Percentiles rank a stretch among this genome's conserved stretches.
phyloP scores from a whole-genome alignment of 2,797 vertebrate genomes.

The Siniperca scherzeri region DNA sequence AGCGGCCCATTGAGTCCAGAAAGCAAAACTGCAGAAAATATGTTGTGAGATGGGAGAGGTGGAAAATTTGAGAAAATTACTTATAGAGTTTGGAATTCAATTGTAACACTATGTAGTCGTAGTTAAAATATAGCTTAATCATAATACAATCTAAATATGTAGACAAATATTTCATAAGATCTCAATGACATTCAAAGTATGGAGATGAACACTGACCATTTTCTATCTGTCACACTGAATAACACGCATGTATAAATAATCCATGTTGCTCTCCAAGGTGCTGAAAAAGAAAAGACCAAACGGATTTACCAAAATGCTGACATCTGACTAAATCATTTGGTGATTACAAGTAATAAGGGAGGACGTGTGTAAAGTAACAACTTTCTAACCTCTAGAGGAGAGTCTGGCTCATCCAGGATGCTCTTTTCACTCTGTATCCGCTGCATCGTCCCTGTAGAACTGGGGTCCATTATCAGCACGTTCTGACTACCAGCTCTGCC shows the following conservation, averaged over 20 bases:
- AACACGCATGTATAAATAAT: fast-evolving
- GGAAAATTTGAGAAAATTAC: fast-evolving
- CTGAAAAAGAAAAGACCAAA: neutral
- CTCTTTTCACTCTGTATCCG: constrained; percentile 35
- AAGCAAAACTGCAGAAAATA: constrained; percentile 33
- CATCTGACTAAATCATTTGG: neutral
- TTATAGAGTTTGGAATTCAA: fast-evolving
- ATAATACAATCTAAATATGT: neutral
- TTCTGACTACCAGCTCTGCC: no score
- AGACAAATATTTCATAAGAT: fast-evolving
- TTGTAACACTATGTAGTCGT: fast-evolving
- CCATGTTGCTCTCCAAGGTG: constrained; percentile 41
- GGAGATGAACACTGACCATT: fast-evolving
- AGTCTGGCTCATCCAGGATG: constrained; percentile 69
- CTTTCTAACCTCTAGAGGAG: constrained; percentile 65
- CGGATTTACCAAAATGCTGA: fast-evolving
- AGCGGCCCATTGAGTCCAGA: constrained; percentile 72
- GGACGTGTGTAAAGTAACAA: neutral
- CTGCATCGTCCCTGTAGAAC: no score
- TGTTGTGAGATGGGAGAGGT: fast-evolving
- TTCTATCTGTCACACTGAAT: neutral
- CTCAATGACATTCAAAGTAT: fast-evolving
- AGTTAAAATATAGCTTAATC: fast-evolving
- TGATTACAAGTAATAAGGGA: neutral
- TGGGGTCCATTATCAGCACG: no score